These are phyloP conservation scores for Protobothrops mucrosquamatus DNA, from an alignment of 2,113 vertebrate species.

Conservation along the genomic window DNA sequence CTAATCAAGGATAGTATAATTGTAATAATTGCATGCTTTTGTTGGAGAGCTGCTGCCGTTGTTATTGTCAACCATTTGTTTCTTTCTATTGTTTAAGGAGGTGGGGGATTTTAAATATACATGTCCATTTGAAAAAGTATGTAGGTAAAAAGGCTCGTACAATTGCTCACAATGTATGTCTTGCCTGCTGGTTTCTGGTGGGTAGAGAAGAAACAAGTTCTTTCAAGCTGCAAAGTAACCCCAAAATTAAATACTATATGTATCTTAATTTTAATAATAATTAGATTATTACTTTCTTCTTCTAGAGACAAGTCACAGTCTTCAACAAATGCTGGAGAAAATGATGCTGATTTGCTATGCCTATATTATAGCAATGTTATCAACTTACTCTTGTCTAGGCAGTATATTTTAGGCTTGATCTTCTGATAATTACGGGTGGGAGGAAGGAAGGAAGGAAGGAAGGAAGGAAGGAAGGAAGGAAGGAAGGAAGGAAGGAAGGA, in stretches of 20 bases:
- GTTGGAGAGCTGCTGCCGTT: constrained; percentile 82
- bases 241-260: constrained; percentile 26
- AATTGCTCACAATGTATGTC: constrained; percentile 26
- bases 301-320: constrained; percentile 39
- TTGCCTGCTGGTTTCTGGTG: constrained; percentile 27
- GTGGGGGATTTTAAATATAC: constrained; percentile 70
- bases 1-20: constrained; percentile 89
- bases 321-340: neutral
- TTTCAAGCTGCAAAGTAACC: constrained; percentile 19
- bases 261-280: constrained; percentile 11
- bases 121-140: constrained; percentile 70
- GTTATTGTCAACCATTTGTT: constrained; percentile 87
- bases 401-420: neutral
- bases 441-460: neutral
- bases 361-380: neutral
- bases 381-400: neutral
- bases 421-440: neutral
- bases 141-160: constrained; percentile 69
- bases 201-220: constrained; percentile 2
- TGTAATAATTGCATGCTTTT: constrained; percentile 91
- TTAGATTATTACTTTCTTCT: constrained; percentile 2
- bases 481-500: neutral
- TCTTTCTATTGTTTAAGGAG: constrained; percentile 80
- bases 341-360: neutral
- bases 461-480: neutral